Evolutionary conservation across 2,797 vertebrate species (phyloP).

Genomic region (Chelon auratus): DNA sequence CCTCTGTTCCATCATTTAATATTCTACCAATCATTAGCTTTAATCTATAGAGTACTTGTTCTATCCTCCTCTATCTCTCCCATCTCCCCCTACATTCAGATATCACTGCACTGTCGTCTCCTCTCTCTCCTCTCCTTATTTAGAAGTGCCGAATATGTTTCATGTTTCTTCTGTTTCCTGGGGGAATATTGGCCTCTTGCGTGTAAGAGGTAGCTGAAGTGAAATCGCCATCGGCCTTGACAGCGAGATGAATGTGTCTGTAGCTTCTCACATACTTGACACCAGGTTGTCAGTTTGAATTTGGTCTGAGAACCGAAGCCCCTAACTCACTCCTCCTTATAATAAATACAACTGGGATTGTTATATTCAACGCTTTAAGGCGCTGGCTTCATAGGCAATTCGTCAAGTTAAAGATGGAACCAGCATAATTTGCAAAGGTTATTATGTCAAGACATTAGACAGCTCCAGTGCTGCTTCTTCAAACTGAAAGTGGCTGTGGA

Average conservation of each 20-base stretch:
- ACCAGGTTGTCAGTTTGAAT: conserved; percentile 44
- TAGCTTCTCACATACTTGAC: conserved; percentile 24
- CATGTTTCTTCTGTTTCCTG: conserved; percentile 19
- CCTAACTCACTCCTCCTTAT: background rate
- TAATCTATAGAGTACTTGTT: background rate
- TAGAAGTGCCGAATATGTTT: conserved; percentile 34
- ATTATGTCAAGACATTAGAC: background rate
- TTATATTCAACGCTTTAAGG: background rate
- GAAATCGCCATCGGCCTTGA: conserved; percentile 19
- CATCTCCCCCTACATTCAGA: background rate
- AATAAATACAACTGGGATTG: background rate
- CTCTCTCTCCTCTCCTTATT: conserved; percentile 41
- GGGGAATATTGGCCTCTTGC: conserved; percentile 22
- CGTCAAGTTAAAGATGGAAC: background rate
- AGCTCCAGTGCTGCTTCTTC: conserved; percentile 5
- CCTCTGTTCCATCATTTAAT: too few relatives aligned
- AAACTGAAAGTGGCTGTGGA: background rate
- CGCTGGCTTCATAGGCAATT: background rate
- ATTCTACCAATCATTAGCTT: background rate
- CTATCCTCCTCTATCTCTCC: background rate
- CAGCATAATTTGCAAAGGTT: conserved; percentile 1
- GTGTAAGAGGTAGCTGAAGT: conserved; percentile 11
- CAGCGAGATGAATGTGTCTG: conserved; percentile 25
- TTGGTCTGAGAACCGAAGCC: conserved; percentile 14
- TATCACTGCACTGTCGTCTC: conserved; percentile 2